These are phyloP conservation scores for Chelonoidis abingdonii DNA, from an alignment of 2,113 vertebrate species.

Conservation along the genomic window DNA sequence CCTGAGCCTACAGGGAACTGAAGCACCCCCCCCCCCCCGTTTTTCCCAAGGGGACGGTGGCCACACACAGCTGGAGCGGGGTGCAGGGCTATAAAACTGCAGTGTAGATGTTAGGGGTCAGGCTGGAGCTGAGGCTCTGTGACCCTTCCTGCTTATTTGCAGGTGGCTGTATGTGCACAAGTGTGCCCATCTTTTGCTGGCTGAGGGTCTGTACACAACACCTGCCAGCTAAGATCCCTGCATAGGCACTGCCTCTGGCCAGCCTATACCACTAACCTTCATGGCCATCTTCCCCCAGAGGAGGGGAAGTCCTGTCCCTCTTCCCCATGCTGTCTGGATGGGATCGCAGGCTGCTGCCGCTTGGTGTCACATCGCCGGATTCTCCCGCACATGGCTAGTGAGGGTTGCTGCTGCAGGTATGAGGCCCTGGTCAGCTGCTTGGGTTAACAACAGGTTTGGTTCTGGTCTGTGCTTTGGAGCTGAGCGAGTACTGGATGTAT, in stretches of 20 bases:
- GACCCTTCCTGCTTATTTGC: not conserved
- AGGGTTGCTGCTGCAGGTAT: too few relatives aligned
- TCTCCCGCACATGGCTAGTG: not conserved
- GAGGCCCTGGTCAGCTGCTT: not conserved
- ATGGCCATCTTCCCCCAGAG: not conserved
- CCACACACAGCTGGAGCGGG: not conserved
- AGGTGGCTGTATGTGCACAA: not conserved
- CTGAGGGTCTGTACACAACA: too few relatives aligned
- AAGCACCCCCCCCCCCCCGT: not conserved
- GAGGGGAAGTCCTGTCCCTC: not conserved
- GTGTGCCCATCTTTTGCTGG: not conserved
- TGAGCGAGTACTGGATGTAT: not conserved
- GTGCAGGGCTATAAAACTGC: not conserved
- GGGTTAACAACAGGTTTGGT: not conserved
- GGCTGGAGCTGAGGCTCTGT: not conserved
- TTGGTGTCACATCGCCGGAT: not conserved
- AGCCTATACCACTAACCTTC: not conserved
- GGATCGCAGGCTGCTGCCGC: not conserved
- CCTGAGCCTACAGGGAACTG: fast-evolving
- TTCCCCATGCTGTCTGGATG: not conserved
- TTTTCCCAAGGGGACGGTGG: fast-evolving
- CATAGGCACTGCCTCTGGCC: not conserved
- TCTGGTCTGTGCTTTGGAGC: not conserved
- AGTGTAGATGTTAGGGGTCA: not conserved
- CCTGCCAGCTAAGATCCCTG: not conserved